These are phyloP conservation scores for Vespertilio murinus DNA, from an alignment of 2,797 vertebrate genomes.

Conservation along the genomic window DNA sequence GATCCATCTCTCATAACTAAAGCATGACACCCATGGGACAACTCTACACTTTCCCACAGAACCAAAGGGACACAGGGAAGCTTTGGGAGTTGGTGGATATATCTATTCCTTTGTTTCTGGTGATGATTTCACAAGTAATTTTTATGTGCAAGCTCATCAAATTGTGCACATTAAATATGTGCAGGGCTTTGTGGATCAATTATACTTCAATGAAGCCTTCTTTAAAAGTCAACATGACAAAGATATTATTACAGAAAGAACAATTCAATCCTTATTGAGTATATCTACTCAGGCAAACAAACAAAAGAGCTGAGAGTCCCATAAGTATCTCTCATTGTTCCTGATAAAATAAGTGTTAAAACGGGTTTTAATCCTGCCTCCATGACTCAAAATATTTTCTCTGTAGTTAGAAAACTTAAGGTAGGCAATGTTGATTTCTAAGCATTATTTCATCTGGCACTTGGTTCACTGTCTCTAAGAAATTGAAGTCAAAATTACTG, in stretches of 20 bases:
- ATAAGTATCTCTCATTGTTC: neutral
- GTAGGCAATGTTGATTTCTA: neutral
- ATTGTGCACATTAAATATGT: neutral
- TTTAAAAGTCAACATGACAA: neutral
- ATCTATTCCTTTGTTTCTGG: neutral
- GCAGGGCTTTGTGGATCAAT: neutral
- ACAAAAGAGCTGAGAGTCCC: neutral
- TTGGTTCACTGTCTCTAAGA: neutral
- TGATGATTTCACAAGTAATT: neutral
- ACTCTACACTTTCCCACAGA: neutral
- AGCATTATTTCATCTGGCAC: neutral
- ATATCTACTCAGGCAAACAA: neutral
- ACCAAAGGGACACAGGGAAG: neutral
- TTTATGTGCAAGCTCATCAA: neutral
- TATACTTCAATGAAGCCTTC: neutral
- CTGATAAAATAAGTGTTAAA: neutral
- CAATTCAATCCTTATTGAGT: neutral
- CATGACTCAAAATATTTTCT: neutral
- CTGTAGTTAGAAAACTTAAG: neutral
- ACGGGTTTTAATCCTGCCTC: neutral
- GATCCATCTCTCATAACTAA: neutral
- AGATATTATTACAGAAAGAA: neutral
- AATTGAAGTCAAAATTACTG: neutral
- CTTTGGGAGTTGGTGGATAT: neutral
- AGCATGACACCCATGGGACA: neutral